Evolutionary conservation across 2,113 vertebrate species (phyloP).

Genomic region (Tragelaphus imberbis): DNA sequence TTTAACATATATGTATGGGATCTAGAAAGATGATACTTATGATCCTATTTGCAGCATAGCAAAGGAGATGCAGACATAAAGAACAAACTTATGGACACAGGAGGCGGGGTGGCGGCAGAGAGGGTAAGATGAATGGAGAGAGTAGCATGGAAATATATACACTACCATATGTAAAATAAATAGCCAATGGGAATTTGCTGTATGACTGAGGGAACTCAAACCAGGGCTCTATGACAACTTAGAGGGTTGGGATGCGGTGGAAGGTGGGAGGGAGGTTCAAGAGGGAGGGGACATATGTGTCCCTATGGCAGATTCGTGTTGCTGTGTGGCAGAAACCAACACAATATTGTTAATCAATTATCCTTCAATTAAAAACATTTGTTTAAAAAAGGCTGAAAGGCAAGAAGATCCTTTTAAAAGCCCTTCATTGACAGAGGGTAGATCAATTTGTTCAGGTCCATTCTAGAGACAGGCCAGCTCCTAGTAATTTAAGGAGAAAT

Average conservation of each 20-base stretch:
- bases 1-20: neutral
- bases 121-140: neutral
- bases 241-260: neutral
- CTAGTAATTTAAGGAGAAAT: constrained; percentile 13
- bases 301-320: neutral
- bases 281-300: neutral
- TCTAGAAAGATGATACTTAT: neutral
- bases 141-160: neutral
- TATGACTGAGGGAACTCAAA: neutral
- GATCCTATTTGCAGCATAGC: neutral
- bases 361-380: neutral
- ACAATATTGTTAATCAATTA: neutral
- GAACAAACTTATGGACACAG: neutral
- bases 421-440: neutral
- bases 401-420: constrained; percentile 32
- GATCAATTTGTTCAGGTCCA: neutral
- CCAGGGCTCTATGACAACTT: neutral
- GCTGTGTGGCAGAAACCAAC: neutral
- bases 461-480: neutral
- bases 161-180: neutral
- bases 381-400: neutral
- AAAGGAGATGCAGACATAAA: neutral
- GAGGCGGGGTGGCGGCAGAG: accelerated
- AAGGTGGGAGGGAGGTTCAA: neutral
- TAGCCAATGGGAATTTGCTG: neutral